phyloP scores from a whole-genome alignment of 2,888 invertebrate species.

The Eristalis pertinax region DNA sequence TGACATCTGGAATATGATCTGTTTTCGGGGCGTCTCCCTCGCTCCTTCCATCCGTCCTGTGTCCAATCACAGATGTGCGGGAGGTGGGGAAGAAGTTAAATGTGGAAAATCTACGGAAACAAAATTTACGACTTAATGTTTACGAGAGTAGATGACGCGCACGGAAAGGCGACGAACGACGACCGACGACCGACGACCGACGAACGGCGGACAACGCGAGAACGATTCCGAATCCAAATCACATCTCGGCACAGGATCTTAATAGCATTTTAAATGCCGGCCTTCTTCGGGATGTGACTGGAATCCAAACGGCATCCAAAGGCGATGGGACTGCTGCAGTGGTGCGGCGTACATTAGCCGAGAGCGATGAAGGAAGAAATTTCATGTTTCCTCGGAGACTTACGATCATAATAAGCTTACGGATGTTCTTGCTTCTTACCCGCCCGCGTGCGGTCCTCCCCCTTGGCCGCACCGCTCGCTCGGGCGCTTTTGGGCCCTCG shows the following conservation, averaged over 20 bases:
- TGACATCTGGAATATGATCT: conserved; percentile 67
- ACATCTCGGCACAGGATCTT: conserved; percentile 69
- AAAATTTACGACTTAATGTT: conserved; percentile 68
- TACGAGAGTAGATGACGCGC: conserved; percentile 34
- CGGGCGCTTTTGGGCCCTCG: not conserved
- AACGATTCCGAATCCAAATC: conserved; percentile 38
- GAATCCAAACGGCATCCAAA: conserved; percentile 46
- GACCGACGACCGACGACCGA: not conserved
- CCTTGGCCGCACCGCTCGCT: not conserved
- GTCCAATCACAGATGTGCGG: not conserved
- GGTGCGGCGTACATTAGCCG: conserved; percentile 7
- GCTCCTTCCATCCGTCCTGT: not conserved
- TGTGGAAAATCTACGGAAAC: conserved; percentile 57
- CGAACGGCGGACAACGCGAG: not conserved
- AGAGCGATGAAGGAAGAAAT: conserved; percentile 32
- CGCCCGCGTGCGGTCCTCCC: not conserved
- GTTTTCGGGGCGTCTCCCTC: conserved; percentile 9
- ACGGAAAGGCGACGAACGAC: conserved; percentile 10
- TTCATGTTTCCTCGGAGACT: conserved; percentile 42
- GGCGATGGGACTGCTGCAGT: not conserved
- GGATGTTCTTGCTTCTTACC: conserved; percentile 13
- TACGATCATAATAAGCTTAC: conserved; percentile 62
- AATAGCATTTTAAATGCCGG: conserved; percentile 71
- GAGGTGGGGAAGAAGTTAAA: conserved; percentile 8
- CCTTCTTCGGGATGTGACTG: conserved; percentile 62